These are phyloP conservation scores for Clusia tigrina DNA, from an alignment of 2,888 invertebrate genomes.

Conservation along the genomic window DNA sequence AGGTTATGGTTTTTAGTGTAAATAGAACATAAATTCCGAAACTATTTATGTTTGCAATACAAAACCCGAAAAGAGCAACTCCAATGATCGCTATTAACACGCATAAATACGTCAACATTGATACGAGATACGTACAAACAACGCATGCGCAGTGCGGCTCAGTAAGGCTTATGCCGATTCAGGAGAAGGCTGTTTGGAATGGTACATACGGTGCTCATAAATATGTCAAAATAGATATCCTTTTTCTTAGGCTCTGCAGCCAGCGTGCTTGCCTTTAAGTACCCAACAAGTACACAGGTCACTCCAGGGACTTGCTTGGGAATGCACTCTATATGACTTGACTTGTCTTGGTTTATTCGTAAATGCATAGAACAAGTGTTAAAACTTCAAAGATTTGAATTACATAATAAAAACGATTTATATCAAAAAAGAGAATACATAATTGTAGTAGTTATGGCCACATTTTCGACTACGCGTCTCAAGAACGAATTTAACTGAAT, in stretches of 20 bases:
- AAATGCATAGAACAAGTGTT: constrained; percentile 19
- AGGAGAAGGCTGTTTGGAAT: constrained; percentile 19
- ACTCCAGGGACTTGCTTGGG: constrained; percentile 17
- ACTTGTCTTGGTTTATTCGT: background rate
- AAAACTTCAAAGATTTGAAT: constrained; percentile 24
- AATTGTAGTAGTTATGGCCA: too few species aligned
- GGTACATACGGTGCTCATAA: constrained; percentile 42
- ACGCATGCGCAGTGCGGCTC: too few species aligned
- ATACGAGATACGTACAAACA: constrained; percentile 25
- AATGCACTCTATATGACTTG: background rate
- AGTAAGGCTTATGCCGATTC: constrained; percentile 5
- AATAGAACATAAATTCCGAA: constrained; percentile 28
- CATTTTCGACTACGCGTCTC: background rate
- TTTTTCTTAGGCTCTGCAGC: too few species aligned
- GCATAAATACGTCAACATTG: constrained; percentile 39
- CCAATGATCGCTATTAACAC: constrained; percentile 19
- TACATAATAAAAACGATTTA: constrained; percentile 14
- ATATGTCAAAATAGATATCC: constrained; percentile 53
- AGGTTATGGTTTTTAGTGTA: constrained; percentile 13
- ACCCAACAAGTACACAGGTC: background rate
- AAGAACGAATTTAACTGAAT: background rate
- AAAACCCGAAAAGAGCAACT: constrained; percentile 26
- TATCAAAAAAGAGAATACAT: background rate
- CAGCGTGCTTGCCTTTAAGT: background rate
- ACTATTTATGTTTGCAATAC: constrained; percentile 20